phyloP scores from a whole-genome alignment of 2,113 vertebrate species.

The Pangasianodon gigas region DNA sequence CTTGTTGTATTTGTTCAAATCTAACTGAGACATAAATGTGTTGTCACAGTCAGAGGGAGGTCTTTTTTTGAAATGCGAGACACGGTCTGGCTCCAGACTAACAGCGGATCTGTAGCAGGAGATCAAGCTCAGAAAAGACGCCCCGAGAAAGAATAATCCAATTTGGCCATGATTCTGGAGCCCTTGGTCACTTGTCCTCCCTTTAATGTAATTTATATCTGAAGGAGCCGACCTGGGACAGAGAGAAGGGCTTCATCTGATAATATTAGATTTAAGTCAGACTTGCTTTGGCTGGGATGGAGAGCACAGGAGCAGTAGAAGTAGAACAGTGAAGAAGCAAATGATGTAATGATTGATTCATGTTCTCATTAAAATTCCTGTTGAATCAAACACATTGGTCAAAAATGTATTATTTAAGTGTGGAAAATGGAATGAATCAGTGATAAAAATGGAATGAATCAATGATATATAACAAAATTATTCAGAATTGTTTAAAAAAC shows the following conservation, averaged over 20 bases:
- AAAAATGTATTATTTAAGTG: not conserved
- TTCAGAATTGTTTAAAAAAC: not conserved
- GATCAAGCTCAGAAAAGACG: conserved; percentile 34
- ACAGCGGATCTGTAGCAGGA: not conserved
- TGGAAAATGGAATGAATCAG: not conserved
- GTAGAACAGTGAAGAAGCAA: not conserved
- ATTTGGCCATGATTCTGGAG: conserved; percentile 55
- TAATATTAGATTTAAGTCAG: conserved; percentile 35
- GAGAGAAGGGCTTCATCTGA: not conserved
- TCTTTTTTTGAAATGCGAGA: conserved; percentile 52
- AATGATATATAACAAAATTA: not conserved
- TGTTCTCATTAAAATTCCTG: not conserved
- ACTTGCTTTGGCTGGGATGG: not conserved
- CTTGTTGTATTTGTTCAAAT: not conserved
- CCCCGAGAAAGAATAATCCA: conserved; percentile 59
- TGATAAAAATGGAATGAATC: too few relatives aligned
- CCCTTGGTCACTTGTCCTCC: conserved; percentile 43
- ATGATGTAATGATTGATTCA: not conserved
- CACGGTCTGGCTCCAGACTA: not conserved
- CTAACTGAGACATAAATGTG: not conserved
- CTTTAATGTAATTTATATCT: conserved; percentile 54
- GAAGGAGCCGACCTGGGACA: conserved; percentile 30
- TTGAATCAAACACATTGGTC: not conserved
- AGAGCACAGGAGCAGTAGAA: not conserved
- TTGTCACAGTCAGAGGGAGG: conserved; percentile 26